phyloP scores from a whole-genome alignment of 2,888 invertebrate species.

The Cephus spinipes region DNA sequence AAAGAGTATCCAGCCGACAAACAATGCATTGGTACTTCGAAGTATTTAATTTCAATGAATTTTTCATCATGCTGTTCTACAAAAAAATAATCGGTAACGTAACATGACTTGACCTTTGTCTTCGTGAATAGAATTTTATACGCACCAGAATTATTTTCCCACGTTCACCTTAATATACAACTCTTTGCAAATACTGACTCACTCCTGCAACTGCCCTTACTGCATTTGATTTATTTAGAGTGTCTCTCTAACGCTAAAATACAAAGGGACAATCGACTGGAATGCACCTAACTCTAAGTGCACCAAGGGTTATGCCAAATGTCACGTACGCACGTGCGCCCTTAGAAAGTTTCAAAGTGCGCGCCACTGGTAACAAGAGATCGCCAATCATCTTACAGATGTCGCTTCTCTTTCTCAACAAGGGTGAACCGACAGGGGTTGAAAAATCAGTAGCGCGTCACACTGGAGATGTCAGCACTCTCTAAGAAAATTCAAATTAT shows the following conservation, averaged over 20 bases:
- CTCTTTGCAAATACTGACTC: background rate
- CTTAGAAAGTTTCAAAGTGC: background rate
- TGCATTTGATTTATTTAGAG: background rate
- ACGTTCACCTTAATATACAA: background rate
- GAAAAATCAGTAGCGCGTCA: background rate
- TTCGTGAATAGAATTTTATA: background rate
- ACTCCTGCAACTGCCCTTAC: background rate
- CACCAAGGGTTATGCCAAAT: background rate
- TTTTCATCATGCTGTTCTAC: background rate
- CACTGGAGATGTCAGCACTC: background rate
- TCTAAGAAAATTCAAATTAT: background rate
- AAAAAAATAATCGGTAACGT: background rate
- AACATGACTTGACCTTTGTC: background rate
- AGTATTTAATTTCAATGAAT: background rate
- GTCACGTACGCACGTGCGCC: background rate
- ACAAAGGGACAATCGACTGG: background rate
- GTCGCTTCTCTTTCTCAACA: background rate
- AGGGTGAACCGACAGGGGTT: background rate
- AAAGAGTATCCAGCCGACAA: slow-evolving; percentile 39
- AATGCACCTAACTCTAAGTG: background rate
- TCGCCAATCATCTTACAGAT: background rate
- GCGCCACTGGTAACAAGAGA: background rate
- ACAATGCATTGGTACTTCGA: slow-evolving; percentile 46
- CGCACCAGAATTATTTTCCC: background rate
- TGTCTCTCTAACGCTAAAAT: background rate